Evolutionary conservation across 2,113 vertebrate species (phyloP).

Genomic region (Aptenodytes forsteri): DNA sequence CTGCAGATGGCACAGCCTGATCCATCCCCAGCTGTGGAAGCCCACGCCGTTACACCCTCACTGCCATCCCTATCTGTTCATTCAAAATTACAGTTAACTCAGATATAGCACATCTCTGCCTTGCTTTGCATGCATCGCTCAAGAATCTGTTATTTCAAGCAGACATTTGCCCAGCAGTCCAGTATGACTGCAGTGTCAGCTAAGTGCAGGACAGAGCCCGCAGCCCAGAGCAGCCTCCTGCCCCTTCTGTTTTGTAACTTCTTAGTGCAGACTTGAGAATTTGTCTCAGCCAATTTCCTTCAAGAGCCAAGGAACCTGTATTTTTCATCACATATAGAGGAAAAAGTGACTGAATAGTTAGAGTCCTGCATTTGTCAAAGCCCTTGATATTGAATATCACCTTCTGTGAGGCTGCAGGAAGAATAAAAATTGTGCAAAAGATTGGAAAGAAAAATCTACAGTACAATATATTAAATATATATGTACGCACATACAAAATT

Average conservation of each 20-base stretch:
- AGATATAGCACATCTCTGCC: rapidly evolving
- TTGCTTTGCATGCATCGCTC: rapidly evolving
- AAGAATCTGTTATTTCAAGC: not conserved
- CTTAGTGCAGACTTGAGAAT: not conserved
- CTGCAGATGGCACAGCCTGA: not conserved
- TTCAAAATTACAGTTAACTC: not conserved
- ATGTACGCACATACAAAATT: rapidly evolving
- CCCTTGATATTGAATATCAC: not conserved
- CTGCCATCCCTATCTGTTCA: rapidly evolving
- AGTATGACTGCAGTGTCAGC: rapidly evolving
- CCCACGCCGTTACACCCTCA: no score
- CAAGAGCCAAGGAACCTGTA: not conserved
- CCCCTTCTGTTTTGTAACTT: not conserved
- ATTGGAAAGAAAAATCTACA: not conserved
- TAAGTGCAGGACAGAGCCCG: rapidly evolving
- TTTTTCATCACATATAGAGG: not conserved
- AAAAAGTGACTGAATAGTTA: not conserved
- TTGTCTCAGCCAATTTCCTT: not conserved
- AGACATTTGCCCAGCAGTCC: not conserved
- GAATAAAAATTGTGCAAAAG: not conserved
- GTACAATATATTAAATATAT: not conserved
- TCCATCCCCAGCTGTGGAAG: not conserved
- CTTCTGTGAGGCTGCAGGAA: not conserved
- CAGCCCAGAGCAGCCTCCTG: not conserved
- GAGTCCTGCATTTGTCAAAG: not conserved